A percentile compares a stretch with the other conserved stretches of the same genome.
Conservation (phyloP, 1,140 invertebrate species). For the Procambarus clarkii region DNA sequence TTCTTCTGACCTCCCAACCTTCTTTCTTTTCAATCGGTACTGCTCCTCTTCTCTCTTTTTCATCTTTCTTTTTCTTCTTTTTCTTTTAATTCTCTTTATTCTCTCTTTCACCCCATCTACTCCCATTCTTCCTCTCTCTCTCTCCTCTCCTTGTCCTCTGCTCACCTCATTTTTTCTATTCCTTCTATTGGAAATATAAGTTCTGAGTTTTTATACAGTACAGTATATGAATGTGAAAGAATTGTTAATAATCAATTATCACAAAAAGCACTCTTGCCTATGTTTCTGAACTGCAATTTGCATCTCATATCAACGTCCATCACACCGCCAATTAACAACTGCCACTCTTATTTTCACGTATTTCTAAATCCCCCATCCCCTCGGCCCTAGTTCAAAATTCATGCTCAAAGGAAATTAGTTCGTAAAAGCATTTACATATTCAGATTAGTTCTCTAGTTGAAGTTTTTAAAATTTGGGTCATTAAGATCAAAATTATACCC, state of each 20-base stretch:
- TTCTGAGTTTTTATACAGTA: background rate
- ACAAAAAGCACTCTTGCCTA: background rate
- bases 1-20: too few relatives aligned
- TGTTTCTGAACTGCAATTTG: background rate
- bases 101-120: too few relatives aligned
- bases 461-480: background rate
- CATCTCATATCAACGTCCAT: slow-evolving; percentile 16
- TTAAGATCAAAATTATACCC: background rate
- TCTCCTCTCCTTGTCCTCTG: too few relatives aligned
- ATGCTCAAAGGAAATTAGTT: background rate
- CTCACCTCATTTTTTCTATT: background rate
- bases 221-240: background rate
- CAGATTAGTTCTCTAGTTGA: background rate
- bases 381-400: slow-evolving; percentile 16
- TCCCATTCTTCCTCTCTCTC: too few relatives aligned
- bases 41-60: too few relatives aligned
- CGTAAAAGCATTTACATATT: background rate
- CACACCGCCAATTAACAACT: slow-evolving; percentile 13
- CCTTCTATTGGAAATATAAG: background rate
- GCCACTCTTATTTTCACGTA: slow-evolving; percentile 4
- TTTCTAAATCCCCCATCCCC: background rate
- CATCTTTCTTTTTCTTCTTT: too few relatives aligned
- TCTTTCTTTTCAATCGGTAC: too few relatives aligned
- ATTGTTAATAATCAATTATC: background rate
- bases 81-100: too few relatives aligned